These are phyloP conservation scores for Sebastolobus altivelis DNA, from an alignment of 2,797 vertebrate species.

Conservation along the genomic window DNA sequence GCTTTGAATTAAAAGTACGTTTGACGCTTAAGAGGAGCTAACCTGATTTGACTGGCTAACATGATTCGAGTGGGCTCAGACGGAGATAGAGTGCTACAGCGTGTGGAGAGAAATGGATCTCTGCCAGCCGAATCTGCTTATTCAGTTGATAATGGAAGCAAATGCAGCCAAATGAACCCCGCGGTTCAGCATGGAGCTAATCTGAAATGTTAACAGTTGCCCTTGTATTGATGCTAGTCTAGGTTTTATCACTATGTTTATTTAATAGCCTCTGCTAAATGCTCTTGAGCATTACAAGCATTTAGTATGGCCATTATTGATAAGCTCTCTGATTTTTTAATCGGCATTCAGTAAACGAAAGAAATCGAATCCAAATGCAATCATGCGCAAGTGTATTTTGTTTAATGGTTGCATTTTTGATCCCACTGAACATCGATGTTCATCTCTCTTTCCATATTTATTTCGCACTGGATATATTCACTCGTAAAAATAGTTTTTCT, in stretches of 20 bases:
- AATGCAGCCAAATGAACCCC: conserved; percentile 69
- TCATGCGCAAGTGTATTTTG: conserved; percentile 2
- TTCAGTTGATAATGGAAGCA: conserved; percentile 72
- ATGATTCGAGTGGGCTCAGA: conserved; percentile 76
- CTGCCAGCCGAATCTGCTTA: conserved; percentile 71
- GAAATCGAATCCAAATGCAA: conserved; percentile 29
- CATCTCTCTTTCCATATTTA: conserved; percentile 21
- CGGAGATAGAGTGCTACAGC: conserved; percentile 57
- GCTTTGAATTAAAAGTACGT: conserved; percentile 83
- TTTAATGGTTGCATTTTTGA: conserved; percentile 30
- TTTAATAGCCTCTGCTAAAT: conserved; percentile 58
- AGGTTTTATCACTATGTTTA: conserved; percentile 64
- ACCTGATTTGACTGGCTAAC: conserved; percentile 81
- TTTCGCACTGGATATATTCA: conserved; percentile 26
- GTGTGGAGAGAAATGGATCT: conserved; percentile 67
- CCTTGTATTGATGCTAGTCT: conserved; percentile 54
- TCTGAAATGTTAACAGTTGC: conserved; percentile 73
- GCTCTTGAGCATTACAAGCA: conserved; percentile 45
- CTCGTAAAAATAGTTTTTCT: conserved; percentile 22
- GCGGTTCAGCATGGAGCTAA: conserved; percentile 67
- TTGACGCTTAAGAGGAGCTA: conserved; percentile 78
- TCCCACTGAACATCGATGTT: conserved; percentile 1
- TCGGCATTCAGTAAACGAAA: conserved; percentile 19
- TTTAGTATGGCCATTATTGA: conserved; percentile 43
- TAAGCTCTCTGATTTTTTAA: conserved; percentile 21